A percentile compares a stretch with the other conserved stretches of the same genome.
phyloP scores from a whole-genome alignment of 2,113 vertebrate species.

The Phodopus roborovskii region DNA sequence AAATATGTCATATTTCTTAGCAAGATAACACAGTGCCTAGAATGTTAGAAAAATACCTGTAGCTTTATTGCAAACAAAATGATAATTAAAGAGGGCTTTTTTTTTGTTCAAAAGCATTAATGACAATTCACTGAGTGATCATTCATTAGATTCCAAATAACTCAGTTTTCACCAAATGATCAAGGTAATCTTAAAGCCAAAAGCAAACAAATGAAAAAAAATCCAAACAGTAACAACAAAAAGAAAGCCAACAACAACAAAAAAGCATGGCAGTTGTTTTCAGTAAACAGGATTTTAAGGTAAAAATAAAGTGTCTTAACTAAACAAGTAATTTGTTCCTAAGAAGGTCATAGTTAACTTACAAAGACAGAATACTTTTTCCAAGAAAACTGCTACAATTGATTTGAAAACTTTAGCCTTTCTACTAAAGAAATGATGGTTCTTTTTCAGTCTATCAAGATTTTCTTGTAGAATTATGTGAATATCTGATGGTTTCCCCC shows the following conservation, averaged over 20 bases:
- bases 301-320: slow-evolving; percentile 16
- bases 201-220: not conserved
- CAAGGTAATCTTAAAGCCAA: not conserved
- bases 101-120: not conserved
- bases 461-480: not conserved
- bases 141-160: not conserved
- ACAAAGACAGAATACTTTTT: not conserved
- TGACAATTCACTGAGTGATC: not conserved
- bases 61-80: not conserved
- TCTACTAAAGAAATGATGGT: not conserved
- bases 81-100: not conserved
- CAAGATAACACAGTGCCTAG: not conserved
- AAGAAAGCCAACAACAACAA: not conserved
- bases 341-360: not conserved
- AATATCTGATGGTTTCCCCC: not conserved
- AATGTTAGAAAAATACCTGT: not conserved
- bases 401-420: not conserved
- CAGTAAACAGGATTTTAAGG: not conserved
- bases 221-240: not conserved
- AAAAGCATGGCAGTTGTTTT: not conserved
- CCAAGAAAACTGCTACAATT: not conserved
- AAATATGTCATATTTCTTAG: not conserved
- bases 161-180: not conserved
- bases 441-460: not conserved
- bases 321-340: not conserved